Evolutionary conservation across 2,113 vertebrate species (phyloP).

Genomic region (Catharus fuscescens): DNA sequence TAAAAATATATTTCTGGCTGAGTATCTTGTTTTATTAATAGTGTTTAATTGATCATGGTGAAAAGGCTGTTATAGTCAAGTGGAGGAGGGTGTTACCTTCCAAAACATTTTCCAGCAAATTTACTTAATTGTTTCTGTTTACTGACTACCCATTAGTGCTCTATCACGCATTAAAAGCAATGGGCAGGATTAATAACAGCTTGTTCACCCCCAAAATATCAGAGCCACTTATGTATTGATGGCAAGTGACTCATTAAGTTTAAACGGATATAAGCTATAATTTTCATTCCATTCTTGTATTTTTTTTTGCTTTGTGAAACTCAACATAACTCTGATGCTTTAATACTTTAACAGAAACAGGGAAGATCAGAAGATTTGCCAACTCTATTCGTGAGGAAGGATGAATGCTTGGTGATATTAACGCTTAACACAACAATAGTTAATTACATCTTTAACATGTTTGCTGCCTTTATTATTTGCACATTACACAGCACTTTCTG

Average conservation of each 20-base stretch:
- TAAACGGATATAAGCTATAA: constrained; percentile 34
- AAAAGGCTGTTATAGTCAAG: constrained; percentile 57
- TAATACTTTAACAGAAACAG: not conserved
- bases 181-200: constrained; percentile 64
- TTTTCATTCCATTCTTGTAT: not conserved
- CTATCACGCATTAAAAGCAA: constrained; percentile 46
- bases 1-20: constrained; percentile 51
- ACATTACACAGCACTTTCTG: not conserved
- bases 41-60: constrained; percentile 61
- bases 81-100: constrained; percentile 52
- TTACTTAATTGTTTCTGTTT: constrained; percentile 69
- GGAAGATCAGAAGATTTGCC: not conserved
- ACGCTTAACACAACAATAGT: not conserved
- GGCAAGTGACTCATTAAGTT: constrained; percentile 49
- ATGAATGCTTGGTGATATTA: not conserved
- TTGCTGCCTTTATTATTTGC: not conserved
- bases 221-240: constrained; percentile 20
- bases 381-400: not conserved
- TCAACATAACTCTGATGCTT: not conserved
- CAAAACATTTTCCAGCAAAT: constrained; percentile 63
- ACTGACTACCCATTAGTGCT: constrained; percentile 38
- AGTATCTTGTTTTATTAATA: constrained; percentile 35
- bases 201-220: constrained; percentile 51
- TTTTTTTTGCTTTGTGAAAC: not conserved
- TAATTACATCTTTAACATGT: not conserved